phyloP scores from a whole-genome alignment of 2,888 invertebrate genomes.

The Cancer borealis region DNA sequence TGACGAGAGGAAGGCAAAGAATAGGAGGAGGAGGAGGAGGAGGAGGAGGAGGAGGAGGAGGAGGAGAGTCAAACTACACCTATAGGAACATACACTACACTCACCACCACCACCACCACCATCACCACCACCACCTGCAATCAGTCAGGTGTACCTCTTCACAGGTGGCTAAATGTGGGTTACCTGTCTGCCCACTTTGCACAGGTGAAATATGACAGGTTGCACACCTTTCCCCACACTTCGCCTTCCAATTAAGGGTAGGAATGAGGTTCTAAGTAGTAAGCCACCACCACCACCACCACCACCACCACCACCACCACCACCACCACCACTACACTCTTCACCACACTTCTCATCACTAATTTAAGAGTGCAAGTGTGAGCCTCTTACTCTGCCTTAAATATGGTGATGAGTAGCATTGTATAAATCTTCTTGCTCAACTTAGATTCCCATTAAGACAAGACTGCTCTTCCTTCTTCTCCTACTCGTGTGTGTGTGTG shows the following conservation, averaged over 20 bases:
- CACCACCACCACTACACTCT: neutral
- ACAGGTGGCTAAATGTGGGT: neutral
- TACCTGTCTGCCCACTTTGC: neutral
- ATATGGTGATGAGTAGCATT: conserved; percentile 20
- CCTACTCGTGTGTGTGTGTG: neutral
- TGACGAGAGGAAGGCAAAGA: neutral
- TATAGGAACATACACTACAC: too few relatives aligned
- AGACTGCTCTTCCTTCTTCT: neutral
- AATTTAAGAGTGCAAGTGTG: neutral
- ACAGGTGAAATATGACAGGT: neutral
- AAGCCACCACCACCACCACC: too few relatives aligned
- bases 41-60: conserved; percentile 37
- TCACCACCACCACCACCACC: neutral
- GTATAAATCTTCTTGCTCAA: neutral
- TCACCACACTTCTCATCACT: neutral
- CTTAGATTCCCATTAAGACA: conserved; percentile 9
- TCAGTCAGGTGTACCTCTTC: neutral
- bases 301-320: too few relatives aligned
- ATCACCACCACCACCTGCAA: neutral
- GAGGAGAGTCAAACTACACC: neutral
- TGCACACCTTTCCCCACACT: neutral
- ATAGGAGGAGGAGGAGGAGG: neutral
- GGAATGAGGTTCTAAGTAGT: too few relatives aligned
- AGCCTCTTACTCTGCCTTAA: neutral
- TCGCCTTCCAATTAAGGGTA: neutral